Evolutionary conservation across 2,797 vertebrate genomes (phyloP).

Genomic region (Gouania willdenowi): DNA sequence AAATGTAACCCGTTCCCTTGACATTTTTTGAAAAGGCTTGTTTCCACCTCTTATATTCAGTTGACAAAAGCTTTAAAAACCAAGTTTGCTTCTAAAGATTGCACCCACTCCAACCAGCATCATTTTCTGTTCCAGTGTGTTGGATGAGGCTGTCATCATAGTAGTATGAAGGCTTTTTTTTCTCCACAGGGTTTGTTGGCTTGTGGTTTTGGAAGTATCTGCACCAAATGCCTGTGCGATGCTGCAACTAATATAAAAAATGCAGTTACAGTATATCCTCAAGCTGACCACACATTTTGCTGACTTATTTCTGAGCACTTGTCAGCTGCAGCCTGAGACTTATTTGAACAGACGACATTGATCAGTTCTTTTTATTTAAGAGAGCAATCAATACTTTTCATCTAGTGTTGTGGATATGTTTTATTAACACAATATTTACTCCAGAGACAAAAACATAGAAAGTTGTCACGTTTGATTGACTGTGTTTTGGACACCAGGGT

Average conservation of each 20-base stretch:
- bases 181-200: no score
- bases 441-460: neutral
- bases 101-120: neutral
- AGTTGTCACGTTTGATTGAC: no score
- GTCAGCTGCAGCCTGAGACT: neutral
- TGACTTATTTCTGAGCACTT: neutral
- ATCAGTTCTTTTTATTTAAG: conserved; percentile 21
- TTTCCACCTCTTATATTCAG: no score
- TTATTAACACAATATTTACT: neutral
- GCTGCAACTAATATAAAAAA: no score
- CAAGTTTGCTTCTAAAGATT: neutral
- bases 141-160: conserved; percentile 7
- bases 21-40: no score
- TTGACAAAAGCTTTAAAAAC: no score
- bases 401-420: conserved; percentile 13
- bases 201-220: no score
- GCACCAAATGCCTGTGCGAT: no score
- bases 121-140: neutral
- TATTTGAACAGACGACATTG: neutral
- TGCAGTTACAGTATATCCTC: neutral
- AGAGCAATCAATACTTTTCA: conserved; percentile 31
- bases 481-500: no score
- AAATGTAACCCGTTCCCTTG: conserved; percentile 32
- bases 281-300: neutral
- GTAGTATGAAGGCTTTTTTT: no score